Evolutionary conservation across 1,140 invertebrate species (phyloP).

Genomic region (Zaprionus kolodkinae): DNA sequence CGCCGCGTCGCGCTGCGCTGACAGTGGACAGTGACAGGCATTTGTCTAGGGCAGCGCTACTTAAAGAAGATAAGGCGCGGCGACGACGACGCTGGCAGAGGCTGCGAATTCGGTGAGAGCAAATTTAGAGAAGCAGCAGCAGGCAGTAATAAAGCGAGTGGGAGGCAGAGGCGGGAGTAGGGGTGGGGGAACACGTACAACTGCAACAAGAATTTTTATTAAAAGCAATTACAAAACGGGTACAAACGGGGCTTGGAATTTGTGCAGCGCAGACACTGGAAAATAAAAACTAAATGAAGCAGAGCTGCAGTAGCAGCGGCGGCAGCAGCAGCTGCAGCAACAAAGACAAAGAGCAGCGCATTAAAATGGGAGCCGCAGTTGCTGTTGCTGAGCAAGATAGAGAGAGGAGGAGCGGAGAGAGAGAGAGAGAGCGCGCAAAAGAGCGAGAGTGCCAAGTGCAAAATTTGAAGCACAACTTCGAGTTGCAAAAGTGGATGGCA

Average conservation of each 20-base stretch:
- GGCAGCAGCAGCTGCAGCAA: constrained; percentile 56
- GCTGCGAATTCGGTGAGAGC: neutral
- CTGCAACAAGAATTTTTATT: constrained; percentile 80
- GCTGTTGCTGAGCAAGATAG: constrained; percentile 19
- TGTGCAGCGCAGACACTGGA: constrained; percentile 51
- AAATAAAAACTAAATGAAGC: constrained; percentile 48
- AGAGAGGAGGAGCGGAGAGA: constrained; percentile 20
- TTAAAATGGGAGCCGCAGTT: constrained; percentile 48
- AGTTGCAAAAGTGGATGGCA: constrained; percentile 28
- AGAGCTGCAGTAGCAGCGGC: constrained; percentile 25
- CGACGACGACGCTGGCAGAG: neutral
- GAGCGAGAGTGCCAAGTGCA: constrained; percentile 73
- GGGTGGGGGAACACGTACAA: constrained; percentile 27
- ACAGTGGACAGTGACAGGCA: constrained; percentile 40
- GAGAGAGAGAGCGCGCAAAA: constrained; percentile 35
- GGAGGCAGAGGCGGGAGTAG: constrained; percentile 9
- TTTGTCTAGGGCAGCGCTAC: constrained; percentile 38
- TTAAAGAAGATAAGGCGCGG: constrained; percentile 50
- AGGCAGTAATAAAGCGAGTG: constrained; percentile 33
- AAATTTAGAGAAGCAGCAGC: neutral
- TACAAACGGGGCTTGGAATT: constrained; percentile 55
- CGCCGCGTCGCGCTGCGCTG: constrained; percentile 12
- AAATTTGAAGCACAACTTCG: constrained; percentile 78
- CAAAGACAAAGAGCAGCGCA: constrained; percentile 74
- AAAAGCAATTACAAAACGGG: constrained; percentile 79